Conservation (phyloP, 2,888 invertebrate species). For the Neuroscelio doddi region DNA sequence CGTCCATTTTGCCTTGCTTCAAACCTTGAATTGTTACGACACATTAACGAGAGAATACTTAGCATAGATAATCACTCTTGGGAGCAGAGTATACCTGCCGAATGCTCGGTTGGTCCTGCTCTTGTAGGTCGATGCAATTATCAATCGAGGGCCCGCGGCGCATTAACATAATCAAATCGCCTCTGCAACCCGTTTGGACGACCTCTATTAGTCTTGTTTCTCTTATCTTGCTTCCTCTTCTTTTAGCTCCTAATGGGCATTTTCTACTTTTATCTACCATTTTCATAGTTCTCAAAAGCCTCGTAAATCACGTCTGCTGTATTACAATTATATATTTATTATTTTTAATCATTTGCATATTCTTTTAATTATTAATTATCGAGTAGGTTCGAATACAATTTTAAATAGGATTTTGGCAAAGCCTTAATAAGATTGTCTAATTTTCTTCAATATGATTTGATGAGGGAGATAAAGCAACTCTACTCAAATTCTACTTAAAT, state of each 20-base stretch:
- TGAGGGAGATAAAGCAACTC: too few species aligned
- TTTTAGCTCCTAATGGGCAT: constrained; percentile 1
- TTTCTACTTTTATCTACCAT: constrained; percentile 1
- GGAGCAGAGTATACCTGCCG: constrained; percentile 51
- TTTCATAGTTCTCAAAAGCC: too few species aligned
- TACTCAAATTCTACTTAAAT: too few species aligned
- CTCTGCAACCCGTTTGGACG: constrained; percentile 32
- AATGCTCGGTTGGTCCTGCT: constrained; percentile 48
- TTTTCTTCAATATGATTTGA: too few species aligned
- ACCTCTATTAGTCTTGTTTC: constrained; percentile 4
- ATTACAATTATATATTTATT: too few species aligned
- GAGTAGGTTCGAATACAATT: too few species aligned
- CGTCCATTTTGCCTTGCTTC: constrained; percentile 9
- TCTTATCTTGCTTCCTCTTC: constrained; percentile 4
- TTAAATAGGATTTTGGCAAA: too few species aligned
- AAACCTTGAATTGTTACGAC: constrained; percentile 29
- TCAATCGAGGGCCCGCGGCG: constrained; percentile 61
- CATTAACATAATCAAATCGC: constrained; percentile 66
- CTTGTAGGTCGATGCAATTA: constrained; percentile 60
- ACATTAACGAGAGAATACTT: constrained; percentile 60
- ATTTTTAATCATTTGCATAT: too few species aligned
- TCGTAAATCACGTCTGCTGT: background rate
- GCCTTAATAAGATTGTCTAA: too few species aligned
- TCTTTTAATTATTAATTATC: too few species aligned
- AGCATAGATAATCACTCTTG: constrained; percentile 66